Evolutionary conservation across 2,113 vertebrate species (phyloP), one percentile per base, ranked within the genome.

Genomic region (Amazona vittata): DNA sequence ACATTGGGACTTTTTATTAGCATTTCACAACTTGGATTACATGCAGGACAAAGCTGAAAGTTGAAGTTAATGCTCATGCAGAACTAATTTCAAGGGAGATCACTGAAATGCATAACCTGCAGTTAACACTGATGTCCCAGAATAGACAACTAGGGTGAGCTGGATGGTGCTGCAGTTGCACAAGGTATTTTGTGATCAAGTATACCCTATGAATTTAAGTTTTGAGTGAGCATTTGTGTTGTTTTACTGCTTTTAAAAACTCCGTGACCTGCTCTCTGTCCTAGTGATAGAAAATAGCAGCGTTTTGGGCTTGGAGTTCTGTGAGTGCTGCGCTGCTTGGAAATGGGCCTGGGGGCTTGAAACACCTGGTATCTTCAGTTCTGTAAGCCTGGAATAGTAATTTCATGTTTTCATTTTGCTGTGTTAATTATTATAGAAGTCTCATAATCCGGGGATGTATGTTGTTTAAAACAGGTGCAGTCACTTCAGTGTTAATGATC

Each of bases 201-300:
- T 4, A 8, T 28, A 19, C 10, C 31, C 57, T 55, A 44, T 9
- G 37, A 43, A 5, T 49, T 28, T 3, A 1, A 18, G 6, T n/a
- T 46, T 12, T 21, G 47, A 17, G n/a, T 5, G 35, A 44, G 13
- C 2, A 41, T 68, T 64, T 44, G 11, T 0, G 1, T 16, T 1
- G 17, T 46, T 83, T 15, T n/a, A 17, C 12, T 25, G 35, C 1
- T 79, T 46, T 67, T 69, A 9, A 55, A 86, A 33, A 11, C 65
- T 9, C 1, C 15, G 16, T 16, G 15, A 15, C 52, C 63, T 3
- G 3, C 5, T 69, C 21, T 37, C 7, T 35, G 28, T 57, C 44
- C 62, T 59, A 11, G 4, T 21, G 37, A 50, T 37, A 63, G 46
- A 10, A 57, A 50, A 28, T 1, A 3, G 22, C 41, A 39, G n/a